Evolutionary conservation across 2,888 invertebrate genomes (phyloP).

Genomic region (Agrochola litura): DNA sequence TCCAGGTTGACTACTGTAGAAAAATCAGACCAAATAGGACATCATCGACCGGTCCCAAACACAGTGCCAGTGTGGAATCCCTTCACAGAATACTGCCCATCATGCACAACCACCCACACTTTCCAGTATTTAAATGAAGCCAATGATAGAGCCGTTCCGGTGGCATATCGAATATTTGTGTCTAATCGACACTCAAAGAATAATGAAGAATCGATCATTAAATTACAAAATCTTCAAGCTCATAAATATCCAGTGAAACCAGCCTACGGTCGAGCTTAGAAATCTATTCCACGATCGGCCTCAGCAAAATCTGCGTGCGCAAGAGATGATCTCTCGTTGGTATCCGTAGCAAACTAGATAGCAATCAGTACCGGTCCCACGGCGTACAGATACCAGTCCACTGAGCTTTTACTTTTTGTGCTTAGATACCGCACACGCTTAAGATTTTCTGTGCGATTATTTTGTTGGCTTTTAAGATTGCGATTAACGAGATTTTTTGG

Average conservation of each 20-base stretch:
- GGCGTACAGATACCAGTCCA: slow-evolving; percentile 55
- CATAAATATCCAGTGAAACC: neutral
- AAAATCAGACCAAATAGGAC: no score
- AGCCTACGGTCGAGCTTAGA: slow-evolving; percentile 21
- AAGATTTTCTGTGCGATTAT: slow-evolving; percentile 36
- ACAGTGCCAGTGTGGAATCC: neutral
- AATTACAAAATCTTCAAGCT: neutral
- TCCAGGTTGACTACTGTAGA: no score
- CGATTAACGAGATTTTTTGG: neutral
- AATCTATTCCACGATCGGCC: slow-evolving; percentile 30
- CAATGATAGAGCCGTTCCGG: no score
- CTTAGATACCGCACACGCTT: slow-evolving; percentile 50
- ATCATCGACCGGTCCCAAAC: no score
- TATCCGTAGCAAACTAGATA: slow-evolving; percentile 53
- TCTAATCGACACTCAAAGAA: neutral
- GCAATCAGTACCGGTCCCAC: slow-evolving; percentile 59
- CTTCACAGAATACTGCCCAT: no score
- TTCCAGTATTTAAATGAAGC: no score
- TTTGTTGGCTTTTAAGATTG: slow-evolving; percentile 3
- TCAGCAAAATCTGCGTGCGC: slow-evolving; percentile 28
- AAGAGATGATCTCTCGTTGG: slow-evolving; percentile 41
- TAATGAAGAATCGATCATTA: neutral
- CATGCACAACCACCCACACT: no score
- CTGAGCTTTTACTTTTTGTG: slow-evolving; percentile 69
- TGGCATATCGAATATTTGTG: neutral